These are phyloP conservation scores for Rhagophthalmus giganteus DNA, from an alignment of 2,888 invertebrate species.

Conservation along the genomic window DNA sequence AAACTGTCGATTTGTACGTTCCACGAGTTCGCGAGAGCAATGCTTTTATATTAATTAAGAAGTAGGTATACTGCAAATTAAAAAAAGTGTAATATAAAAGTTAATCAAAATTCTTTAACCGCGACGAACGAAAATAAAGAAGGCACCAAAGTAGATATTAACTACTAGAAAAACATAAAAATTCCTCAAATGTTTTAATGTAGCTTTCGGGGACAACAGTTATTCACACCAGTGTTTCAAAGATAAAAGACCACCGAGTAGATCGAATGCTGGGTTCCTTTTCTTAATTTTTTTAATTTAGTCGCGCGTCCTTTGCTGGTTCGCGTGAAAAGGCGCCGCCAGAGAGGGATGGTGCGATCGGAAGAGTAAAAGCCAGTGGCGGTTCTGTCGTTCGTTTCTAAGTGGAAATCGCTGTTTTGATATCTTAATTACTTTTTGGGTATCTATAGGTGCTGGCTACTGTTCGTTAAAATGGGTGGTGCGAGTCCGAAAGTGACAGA, in stretches of 20 bases:
- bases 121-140: no score
- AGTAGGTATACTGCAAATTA: not conserved
- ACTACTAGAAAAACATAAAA: conserved; percentile 7
- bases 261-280: not conserved
- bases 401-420: conserved; percentile 34
- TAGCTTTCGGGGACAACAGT: conserved; percentile 17
- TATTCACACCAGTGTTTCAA: conserved; percentile 22
- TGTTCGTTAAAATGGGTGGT: conserved; percentile 30
- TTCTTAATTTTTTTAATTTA: not conserved
- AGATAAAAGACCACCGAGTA: conserved; percentile 19
- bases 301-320: conserved; percentile 1
- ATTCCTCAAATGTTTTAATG: conserved; percentile 9
- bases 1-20: no score
- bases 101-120: not conserved
- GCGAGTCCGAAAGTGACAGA: conserved; percentile 17
- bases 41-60: no score
- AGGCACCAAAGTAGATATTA: no score
- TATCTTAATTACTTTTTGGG: conserved; percentile 32
- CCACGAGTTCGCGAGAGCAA: no score
- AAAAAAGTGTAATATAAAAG: not conserved
- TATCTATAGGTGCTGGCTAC: conserved; percentile 26
- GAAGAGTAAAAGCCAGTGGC: conserved; percentile 41
- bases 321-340: no score
- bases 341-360: no score
- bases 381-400: conserved; percentile 24